Evolutionary conservation across 2,113 vertebrate species (phyloP), one percentile per base, ranked within the genome.

Genomic region (Rhegmatorhina hoffmannsi): DNA sequence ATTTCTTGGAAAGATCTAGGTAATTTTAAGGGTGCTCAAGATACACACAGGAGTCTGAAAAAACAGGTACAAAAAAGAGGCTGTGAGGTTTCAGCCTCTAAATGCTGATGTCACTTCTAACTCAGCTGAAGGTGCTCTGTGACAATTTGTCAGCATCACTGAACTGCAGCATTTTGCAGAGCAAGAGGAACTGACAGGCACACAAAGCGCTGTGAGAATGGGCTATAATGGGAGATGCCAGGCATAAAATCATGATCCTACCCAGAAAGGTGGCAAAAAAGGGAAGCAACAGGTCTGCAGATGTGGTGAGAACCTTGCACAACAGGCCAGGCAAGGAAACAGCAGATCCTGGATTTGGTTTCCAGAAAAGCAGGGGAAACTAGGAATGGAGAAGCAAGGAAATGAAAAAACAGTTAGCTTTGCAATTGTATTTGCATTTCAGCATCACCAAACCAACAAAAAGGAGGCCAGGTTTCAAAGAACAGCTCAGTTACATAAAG

Each of bases 361-460:
- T 94, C 91, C 63, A 92, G 75, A 88, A 68, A 90, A 34, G 13
- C 25, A 40, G 24, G 26, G 44, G 49, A 73, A 49, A 64, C 29
- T 23, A 49, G 68, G 91, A 83, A 90, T 16, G 8, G 44, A 83
- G 67, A 92, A 86, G 72, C 34, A 50, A 64, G 31, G 33, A 88
- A 76, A 76, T 79, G 40, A 92, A 85, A 64, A 20, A 82, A 47
- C 80, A 68, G 70, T 83, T 92, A 72, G 33, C 86, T 93, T 95
- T 90, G 83, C 79, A 93, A 93, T 19, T 76, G 38, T 12, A 34
- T 64, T 67, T 82, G 47, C 67, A 68, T 92, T 94, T 93, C 83
- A 90, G 62, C 67, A 73, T 64, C 83, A 68, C n/a, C 58, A 85
- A 79, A 63, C 20, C 47, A 68, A 63, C 2, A 4, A 76, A 52